phyloP scores from a whole-genome alignment of 2,113 vertebrate species.

The Gymnogyps californianus region DNA sequence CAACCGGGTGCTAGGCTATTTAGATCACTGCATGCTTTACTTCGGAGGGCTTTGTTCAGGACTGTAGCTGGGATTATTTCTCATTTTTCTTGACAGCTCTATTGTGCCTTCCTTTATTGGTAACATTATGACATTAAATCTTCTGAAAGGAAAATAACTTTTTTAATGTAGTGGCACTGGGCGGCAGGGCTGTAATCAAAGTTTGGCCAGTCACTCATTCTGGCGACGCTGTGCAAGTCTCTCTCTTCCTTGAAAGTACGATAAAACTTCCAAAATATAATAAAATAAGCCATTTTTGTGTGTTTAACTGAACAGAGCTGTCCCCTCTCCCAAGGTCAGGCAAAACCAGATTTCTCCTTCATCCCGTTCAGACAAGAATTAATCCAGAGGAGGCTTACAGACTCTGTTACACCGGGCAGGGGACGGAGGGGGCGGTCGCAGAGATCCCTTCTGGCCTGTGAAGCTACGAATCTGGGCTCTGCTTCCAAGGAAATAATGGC shows the following conservation, averaged over 20 bases:
- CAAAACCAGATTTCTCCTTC: not conserved
- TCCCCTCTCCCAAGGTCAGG: not conserved
- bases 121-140: not conserved
- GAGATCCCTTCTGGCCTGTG: not conserved
- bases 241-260: not conserved
- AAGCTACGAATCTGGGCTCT: not conserved
- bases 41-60: not conserved
- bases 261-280: not conserved
- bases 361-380: not conserved
- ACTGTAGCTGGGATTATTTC: not conserved
- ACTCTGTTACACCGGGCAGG: not conserved
- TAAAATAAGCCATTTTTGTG: not conserved
- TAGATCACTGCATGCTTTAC: not conserved
- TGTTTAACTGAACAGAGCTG: not conserved
- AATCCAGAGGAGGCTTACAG: not conserved
- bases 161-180: not conserved
- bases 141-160: not conserved
- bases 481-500: not conserved
- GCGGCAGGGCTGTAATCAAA: not conserved
- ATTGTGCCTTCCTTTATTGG: not conserved
- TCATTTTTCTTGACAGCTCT: not conserved
- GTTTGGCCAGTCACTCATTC: not conserved
- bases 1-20: not conserved
- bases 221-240: too few relatives aligned
- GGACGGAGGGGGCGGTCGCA: fast-evolving